A percentile compares a stretch with the other conserved stretches of the same genome.
phyloP scores from a whole-genome alignment of 1,140 invertebrate species.

The Bombus cullumanus region DNA sequence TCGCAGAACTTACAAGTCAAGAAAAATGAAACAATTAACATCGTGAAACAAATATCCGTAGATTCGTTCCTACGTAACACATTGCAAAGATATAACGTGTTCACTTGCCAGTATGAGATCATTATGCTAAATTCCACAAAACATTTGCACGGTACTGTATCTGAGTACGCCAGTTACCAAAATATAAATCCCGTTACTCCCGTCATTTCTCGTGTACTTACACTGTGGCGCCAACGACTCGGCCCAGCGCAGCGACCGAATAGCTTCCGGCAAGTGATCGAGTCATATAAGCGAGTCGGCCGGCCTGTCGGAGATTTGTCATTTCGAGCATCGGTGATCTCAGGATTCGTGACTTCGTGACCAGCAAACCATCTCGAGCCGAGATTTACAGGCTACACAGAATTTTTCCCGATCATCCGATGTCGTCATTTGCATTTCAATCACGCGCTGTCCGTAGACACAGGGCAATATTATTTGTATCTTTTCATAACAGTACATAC shows the following conservation, averaged over 20 bases:
- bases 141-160: background rate
- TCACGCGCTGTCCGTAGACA: background rate
- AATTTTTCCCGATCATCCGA: background rate
- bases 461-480: background rate
- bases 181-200: slow-evolving; percentile 22
- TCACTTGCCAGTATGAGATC: background rate
- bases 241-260: background rate
- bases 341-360: background rate
- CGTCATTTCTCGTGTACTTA: background rate
- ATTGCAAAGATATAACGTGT: background rate
- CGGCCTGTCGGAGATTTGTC: slow-evolving; percentile 3
- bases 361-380: background rate
- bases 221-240: slow-evolving; percentile 1
- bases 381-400: background rate
- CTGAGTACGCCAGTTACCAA: background rate
- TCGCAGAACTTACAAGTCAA: background rate
- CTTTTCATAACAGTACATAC: slow-evolving; percentile 34
- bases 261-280: slow-evolving; percentile 19
- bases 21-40: background rate
- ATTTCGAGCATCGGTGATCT: background rate
- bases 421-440: slow-evolving; percentile 26
- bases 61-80: background rate
- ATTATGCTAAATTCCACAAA: background rate
- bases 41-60: background rate
- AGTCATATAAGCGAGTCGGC: background rate